Conservation (phyloP, 2,797 vertebrate genomes). For the Cephalopachus bancanus region DNA sequence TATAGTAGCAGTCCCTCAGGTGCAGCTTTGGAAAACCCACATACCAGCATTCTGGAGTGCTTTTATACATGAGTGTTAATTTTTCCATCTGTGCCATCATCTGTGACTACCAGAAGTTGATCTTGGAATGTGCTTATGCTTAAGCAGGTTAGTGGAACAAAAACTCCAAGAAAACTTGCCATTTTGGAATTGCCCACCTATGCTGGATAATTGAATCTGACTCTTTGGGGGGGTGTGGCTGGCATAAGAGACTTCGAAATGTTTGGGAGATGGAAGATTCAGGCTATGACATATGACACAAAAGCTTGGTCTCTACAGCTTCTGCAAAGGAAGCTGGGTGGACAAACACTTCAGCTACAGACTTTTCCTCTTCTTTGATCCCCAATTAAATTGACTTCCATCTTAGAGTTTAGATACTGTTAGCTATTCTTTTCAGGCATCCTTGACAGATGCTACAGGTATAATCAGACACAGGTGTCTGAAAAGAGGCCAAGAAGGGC, state of each 20-base stretch:
- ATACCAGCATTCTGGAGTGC: constrained; percentile 37
- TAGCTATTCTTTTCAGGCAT: constrained; percentile 42
- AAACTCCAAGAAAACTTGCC: constrained; percentile 50
- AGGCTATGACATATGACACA: not conserved
- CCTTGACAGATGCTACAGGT: constrained; percentile 42
- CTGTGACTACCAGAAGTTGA: constrained; percentile 72
- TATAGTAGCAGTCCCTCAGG: constrained; percentile 35
- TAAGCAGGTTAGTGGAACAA: constrained; percentile 73
- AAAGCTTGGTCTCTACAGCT: not conserved
- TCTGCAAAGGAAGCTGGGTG: not conserved
- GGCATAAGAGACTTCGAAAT: constrained; percentile 29
- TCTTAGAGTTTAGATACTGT: constrained; percentile 35
- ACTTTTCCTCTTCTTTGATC: not conserved
- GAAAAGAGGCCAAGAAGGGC: constrained; percentile 60
- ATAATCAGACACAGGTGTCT: constrained; percentile 56
- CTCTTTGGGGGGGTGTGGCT: not conserved
- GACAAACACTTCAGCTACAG: not conserved
- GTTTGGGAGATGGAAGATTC: not conserved
- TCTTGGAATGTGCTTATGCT: constrained; percentile 66
- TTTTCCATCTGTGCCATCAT: constrained; percentile 68
- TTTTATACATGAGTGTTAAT: constrained; percentile 59
- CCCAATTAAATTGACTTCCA: constrained; percentile 5
- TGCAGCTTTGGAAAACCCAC: constrained; percentile 38
- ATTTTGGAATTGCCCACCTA: constrained; percentile 50
- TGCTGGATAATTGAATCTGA: not conserved